Evolutionary conservation across 1,140 invertebrate genomes (phyloP), one percentile per base, ranked within the genome.

Genomic region (Calycopis cecrops): DNA sequence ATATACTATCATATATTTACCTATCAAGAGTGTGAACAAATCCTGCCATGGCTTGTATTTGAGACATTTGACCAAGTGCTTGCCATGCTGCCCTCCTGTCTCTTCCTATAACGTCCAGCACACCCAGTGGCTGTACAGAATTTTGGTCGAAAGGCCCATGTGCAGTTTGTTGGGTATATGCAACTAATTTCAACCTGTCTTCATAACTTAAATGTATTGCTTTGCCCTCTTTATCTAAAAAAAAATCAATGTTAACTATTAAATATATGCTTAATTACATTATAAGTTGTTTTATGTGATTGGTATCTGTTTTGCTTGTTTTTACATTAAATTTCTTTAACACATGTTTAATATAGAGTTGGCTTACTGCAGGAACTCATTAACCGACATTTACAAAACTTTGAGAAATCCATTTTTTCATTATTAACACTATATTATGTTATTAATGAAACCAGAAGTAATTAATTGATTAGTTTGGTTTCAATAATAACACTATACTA

Each of bases 21-120:
- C 92, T 92, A 77, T 98, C 94, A 37, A 99, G 79, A 42, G 95
- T 89, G 67, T 97, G 92, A 35, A 99, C 91, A 90, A 99, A 99
- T 55, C 95, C 95, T 63, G 92, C 90, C 94, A 98, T 98, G 0
- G 97, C 96, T 67, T 96, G 92, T 62, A 94, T 91, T 70, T 92
- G 91, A 1, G 92, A 91, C 81, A 99, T 94, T 68, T 96, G 92
- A 0, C 96, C 96, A 9, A 99, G 81, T 65, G 93, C 90, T 80
- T 97, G 94, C 98, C 98, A 99, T 54, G 97, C 96, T 73, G 97
- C 89, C 71, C 96, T 92, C 57, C 97, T 90, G 79, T 99, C 97
- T 78, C 92, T 93, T 0, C 98, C 98, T 68, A 99, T 97, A 6
- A 99, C 96, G 89, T 99, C 97, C 16, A 99, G 88, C 1, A 98